Conservation (phyloP, 2,888 invertebrate species). For the Dryadula phaetusa region DNA sequence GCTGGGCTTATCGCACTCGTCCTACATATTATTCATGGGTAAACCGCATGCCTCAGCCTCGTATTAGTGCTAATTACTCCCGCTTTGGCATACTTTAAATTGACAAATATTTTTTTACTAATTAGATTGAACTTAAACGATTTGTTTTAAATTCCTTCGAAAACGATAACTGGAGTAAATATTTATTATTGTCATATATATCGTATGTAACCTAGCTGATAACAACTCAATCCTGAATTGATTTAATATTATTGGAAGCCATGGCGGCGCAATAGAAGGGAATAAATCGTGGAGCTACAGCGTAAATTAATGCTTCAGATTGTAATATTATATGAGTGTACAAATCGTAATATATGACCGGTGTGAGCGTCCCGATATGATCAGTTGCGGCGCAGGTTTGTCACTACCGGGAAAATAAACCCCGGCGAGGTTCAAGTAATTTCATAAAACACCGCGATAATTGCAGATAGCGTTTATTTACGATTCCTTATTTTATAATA, state of each 20-base stretch:
- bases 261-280: too few relatives aligned
- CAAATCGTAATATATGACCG: not conserved
- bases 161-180: too few relatives aligned
- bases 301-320: not conserved
- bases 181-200: too few relatives aligned
- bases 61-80: conserved; percentile 2
- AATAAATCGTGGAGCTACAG: too few relatives aligned
- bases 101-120: not conserved
- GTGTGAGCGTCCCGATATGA: not conserved
- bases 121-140: not conserved
- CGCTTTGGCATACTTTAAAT: not conserved
- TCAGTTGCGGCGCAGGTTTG: not conserved
- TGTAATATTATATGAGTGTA: not conserved
- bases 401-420: conserved; percentile 2
- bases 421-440: not conserved
- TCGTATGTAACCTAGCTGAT: too few relatives aligned
- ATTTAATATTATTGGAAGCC: too few relatives aligned
- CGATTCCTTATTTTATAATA: not conserved
- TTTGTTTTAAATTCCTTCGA: too few relatives aligned
- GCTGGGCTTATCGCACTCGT: not conserved
- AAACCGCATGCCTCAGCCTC: not conserved
- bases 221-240: too few relatives aligned
- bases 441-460: not conserved
- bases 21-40: conserved; percentile 17
- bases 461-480: not conserved